Percentiles rank a stretch among this genome's conserved stretches.
Conservation (phyloP, 2,797 vertebrate genomes). For the Merluccius polli region DNA sequence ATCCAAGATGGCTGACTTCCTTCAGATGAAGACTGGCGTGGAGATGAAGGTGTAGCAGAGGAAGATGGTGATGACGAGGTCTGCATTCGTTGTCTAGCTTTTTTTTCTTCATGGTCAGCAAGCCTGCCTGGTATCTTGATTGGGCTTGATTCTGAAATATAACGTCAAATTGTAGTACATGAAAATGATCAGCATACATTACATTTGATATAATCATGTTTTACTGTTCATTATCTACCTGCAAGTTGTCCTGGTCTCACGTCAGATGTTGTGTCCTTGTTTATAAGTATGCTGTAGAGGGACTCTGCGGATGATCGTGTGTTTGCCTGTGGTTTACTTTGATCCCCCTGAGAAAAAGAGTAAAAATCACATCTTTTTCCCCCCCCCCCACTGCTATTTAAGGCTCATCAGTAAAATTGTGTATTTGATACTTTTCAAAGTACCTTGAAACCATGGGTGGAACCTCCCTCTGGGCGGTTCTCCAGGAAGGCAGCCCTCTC, state of each 20-base stretch:
- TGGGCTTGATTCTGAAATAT: slow-evolving; percentile 57
- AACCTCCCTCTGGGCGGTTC: slow-evolving; percentile 48
- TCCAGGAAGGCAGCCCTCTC: slow-evolving; percentile 58
- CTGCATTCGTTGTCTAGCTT: slow-evolving; percentile 62
- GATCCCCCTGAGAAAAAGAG: slow-evolving; percentile 51
- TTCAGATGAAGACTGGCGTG: slow-evolving; percentile 60
- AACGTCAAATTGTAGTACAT: background rate
- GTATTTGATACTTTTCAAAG: background rate
- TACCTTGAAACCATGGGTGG: slow-evolving; percentile 55
- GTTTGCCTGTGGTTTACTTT: slow-evolving; percentile 52
- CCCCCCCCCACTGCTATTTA: background rate
- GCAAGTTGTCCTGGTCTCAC: slow-evolving; percentile 39
- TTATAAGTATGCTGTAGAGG: slow-evolving; percentile 14
- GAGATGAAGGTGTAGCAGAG: slow-evolving; percentile 50
- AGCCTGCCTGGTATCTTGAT: slow-evolving; percentile 42
- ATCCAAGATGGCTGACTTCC: slow-evolving; percentile 87
- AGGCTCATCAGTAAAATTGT: background rate
- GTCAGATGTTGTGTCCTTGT: slow-evolving; percentile 42
- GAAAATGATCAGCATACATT: background rate
- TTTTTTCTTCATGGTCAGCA: slow-evolving; percentile 67
- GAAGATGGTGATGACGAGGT: slow-evolving; percentile 46
- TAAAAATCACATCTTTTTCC: slow-evolving; percentile 12
- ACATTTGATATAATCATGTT: background rate
- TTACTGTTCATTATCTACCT: slow-evolving; percentile 36
- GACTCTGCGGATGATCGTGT: slow-evolving; percentile 35